Conservation (phyloP, 2,797 vertebrate species). For the Sandelia bainsii region DNA sequence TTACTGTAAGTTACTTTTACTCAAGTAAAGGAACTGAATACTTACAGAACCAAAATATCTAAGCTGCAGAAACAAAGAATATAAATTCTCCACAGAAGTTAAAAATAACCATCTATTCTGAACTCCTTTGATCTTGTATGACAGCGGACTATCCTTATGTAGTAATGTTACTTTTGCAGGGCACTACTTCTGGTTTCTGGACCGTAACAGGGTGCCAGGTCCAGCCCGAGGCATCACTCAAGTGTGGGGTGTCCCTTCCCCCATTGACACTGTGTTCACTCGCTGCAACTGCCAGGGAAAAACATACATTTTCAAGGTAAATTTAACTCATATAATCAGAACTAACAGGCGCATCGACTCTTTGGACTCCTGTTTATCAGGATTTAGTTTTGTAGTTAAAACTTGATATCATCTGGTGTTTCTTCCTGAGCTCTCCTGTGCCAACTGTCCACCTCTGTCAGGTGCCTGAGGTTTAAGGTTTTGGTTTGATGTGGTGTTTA, state of each 20-base stretch:
- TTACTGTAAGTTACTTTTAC: too few relatives aligned
- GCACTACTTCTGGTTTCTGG: slow-evolving; percentile 94
- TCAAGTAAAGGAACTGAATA: too few relatives aligned
- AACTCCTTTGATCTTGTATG: neutral
- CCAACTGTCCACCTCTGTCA: neutral
- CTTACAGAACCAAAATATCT: too few relatives aligned
- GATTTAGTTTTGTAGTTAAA: neutral
- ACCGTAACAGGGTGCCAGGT: slow-evolving; percentile 80
- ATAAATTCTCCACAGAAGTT: too few relatives aligned
- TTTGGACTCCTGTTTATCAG: neutral
- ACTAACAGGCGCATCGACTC: neutral
- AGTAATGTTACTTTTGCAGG: slow-evolving; percentile 76
- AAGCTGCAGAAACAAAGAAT: too few relatives aligned
- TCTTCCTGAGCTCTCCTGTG: too few relatives aligned
- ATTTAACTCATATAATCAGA: neutral
- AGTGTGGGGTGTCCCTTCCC: slow-evolving; percentile 94
- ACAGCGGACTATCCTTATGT: neutral
- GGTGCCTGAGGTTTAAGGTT: neutral
- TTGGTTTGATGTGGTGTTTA: neutral
- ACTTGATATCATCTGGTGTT: too few relatives aligned
- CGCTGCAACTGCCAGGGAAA: slow-evolving; percentile 96
- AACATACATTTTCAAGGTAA: slow-evolving; percentile 96
- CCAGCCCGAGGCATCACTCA: slow-evolving; percentile 86
- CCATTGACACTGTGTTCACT: slow-evolving; percentile 94
- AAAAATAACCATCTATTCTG: too few relatives aligned